These are phyloP conservation scores for Diplazon laetatorius DNA, from an alignment of 2,888 invertebrate genomes.

Conservation along the genomic window DNA sequence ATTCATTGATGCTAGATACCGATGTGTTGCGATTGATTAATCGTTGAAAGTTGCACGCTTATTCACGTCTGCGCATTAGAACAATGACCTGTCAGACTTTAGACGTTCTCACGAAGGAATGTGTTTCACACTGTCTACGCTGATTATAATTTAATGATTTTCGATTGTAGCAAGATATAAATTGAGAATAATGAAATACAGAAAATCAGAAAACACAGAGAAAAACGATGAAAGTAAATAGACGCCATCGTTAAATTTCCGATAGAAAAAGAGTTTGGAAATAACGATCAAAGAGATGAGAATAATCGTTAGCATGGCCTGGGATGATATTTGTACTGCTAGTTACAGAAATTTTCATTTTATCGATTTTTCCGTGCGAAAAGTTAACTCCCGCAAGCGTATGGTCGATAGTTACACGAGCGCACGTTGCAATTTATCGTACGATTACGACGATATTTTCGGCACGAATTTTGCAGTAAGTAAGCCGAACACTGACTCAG, in stretches of 20 bases:
- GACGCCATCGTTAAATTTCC: constrained; percentile 21
- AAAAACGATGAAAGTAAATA: constrained; percentile 17
- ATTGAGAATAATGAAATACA: constrained; percentile 31
- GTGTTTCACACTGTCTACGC: constrained; percentile 22
- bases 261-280: constrained; percentile 26
- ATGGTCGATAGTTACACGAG: constrained; percentile 16
- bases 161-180: constrained; percentile 28
- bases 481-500: constrained; percentile 35
- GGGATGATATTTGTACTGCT: constrained; percentile 56
- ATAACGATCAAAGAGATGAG: constrained; percentile 52
- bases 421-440: constrained; percentile 41
- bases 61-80: constrained; percentile 30
- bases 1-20: constrained; percentile 22
- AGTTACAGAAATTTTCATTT: constrained; percentile 1
- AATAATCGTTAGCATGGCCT: constrained; percentile 58
- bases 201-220: constrained; percentile 11
- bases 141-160: constrained; percentile 35
- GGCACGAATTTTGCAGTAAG: constrained; percentile 58
- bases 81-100: neutral
- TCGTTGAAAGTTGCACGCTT: constrained; percentile 57
- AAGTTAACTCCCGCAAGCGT: neutral
- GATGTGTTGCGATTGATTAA: constrained; percentile 37
- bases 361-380: constrained; percentile 6
- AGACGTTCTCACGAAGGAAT: constrained; percentile 14
- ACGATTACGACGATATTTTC: constrained; percentile 45